Evolutionary conservation across 2,797 vertebrate genomes (phyloP), one percentile per base, ranked within the genome.

Genomic region (Chanos chanos): DNA sequence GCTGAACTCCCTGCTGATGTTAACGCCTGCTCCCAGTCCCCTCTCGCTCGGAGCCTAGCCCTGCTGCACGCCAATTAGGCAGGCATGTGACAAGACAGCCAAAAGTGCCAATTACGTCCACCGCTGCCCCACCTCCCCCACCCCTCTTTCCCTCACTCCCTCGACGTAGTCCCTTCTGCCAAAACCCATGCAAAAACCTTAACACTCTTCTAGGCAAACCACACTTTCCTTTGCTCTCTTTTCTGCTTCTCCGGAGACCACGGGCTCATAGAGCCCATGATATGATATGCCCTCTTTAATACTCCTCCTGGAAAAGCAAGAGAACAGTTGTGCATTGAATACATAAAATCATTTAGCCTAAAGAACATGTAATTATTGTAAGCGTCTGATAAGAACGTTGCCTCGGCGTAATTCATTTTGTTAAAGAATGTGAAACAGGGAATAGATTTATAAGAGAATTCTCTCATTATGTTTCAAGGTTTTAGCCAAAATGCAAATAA

Each of bases 31-130:
- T 66, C 51, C 49, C 19, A 39, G 65, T 53, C 48, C 70, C 52
- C 21, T 59, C 73, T 69, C 64, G 67, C 54, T 65, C 45, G 67
- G 72, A 51, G 28, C 30, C 63, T 56, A 60, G 80, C 74, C 76
- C 74, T 78, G 73, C 50, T 54, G 77, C 77, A 81, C 54, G 68
- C 79, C 85, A 88, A 88, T 89, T 87, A 89, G 76, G 68, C 72
- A 70, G 75, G 76, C 65, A 77, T 84, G 82, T 83, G 85, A 88
- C 81, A 85, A 82, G 78, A 66, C 41, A 73, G 74, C 64, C 79
- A 78, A 84, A 84, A 83, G 84, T 76, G 74, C 75, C 85, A 87
- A 87, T 88, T 87, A 88, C 71, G 70, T 74, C 83, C 73, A 78
- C 79, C 75, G 70, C 72, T n/a, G n/a, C 66, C 71, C 76, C 57